Percentiles rank a stretch among this genome's conserved stretches.
phyloP scores from a whole-genome alignment of 2,113 vertebrate species.

The Ptilonorhynchus violaceus region DNA sequence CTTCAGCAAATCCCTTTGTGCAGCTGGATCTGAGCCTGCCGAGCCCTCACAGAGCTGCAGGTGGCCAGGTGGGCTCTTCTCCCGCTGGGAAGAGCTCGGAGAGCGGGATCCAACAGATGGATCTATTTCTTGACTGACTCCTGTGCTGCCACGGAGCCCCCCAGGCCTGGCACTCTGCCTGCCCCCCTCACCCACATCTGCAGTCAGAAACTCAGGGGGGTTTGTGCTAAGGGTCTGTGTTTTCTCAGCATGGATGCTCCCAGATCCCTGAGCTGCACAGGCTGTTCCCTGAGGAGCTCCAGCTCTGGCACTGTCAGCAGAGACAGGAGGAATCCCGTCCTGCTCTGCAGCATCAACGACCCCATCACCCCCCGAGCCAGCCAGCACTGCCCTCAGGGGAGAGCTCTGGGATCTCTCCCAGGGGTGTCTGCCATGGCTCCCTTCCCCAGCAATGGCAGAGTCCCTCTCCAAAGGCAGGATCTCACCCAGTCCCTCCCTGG shows the following conservation, averaged over 20 bases:
- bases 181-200: not conserved
- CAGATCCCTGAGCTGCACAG: not conserved
- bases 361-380: not conserved
- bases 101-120: not conserved
- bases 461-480: not conserved
- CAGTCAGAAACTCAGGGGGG: not conserved
- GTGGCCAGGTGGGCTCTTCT: not conserved
- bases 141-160: rapidly evolving
- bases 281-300: conserved; percentile 3
- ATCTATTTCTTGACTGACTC: not conserved
- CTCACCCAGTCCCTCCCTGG: conserved; percentile 11
- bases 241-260: not conserved
- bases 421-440: not conserved
- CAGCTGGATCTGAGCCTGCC: not conserved
- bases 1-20: not conserved
- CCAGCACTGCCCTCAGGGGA: not conserved
- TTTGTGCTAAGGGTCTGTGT: not conserved
- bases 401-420: not conserved
- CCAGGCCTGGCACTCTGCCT: not conserved
- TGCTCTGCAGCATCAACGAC: not conserved
- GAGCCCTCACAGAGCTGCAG: not conserved
- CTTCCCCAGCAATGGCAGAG: not conserved
- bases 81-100: not conserved
- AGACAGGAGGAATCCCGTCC: not conserved
- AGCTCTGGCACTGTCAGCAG: not conserved